Evolutionary conservation across 2,888 invertebrate species (phyloP).

Genomic region (Morpho helenor): DNA sequence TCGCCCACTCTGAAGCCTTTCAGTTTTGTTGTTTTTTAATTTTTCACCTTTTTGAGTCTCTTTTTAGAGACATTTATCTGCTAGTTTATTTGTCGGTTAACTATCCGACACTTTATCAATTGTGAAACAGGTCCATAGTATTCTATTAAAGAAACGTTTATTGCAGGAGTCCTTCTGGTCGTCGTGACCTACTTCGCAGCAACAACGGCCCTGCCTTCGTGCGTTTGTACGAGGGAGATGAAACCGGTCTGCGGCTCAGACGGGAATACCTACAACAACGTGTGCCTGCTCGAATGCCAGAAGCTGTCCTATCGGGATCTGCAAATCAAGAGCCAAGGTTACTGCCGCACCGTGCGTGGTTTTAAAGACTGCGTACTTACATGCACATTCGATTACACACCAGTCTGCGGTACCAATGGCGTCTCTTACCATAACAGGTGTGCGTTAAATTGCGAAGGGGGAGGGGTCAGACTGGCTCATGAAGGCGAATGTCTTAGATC

Average conservation of each 20-base stretch:
- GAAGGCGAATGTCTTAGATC: background rate
- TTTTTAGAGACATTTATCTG: no score
- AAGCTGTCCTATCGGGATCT: constrained; percentile 20
- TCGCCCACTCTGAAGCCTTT: no score
- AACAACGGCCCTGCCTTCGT: constrained; percentile 38
- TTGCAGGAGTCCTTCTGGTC: constrained; percentile 30
- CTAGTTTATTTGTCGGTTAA: no score
- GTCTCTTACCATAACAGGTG: constrained; percentile 39
- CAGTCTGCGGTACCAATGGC: constrained; percentile 18
- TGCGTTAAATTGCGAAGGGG: constrained; percentile 31
- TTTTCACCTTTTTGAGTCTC: no score
- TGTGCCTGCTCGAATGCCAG: constrained; percentile 81
- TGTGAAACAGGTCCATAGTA: no score
- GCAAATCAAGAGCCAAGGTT: constrained; percentile 18
- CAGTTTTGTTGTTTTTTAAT: no score
- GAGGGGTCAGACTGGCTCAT: background rate
- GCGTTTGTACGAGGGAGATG: constrained; percentile 42
- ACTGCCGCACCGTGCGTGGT: constrained; percentile 22
- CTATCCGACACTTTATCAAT: no score
- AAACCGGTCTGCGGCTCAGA: constrained; percentile 85
- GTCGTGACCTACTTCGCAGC: constrained; percentile 31
- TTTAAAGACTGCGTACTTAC: background rate
- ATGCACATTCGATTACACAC: constrained; percentile 10
- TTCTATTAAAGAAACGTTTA: no score
- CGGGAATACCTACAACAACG: constrained; percentile 83